Evolutionary conservation across 2,113 vertebrate species (phyloP).

Genomic region (Otolemur garnettii): DNA sequence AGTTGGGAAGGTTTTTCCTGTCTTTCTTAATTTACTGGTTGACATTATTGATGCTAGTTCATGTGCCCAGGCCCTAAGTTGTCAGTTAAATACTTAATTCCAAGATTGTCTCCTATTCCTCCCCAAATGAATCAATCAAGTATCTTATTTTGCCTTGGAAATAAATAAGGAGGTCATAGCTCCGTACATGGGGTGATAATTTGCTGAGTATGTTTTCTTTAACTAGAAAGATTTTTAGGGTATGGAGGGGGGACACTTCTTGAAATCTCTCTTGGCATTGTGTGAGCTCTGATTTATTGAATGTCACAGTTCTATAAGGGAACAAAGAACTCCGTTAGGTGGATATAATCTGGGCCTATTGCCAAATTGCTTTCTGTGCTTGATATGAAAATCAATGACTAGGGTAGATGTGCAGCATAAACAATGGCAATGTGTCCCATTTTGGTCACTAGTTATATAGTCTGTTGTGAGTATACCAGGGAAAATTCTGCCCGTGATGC

Average conservation of each 20-base stretch:
- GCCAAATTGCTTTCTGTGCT: neutral
- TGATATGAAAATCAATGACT: conserved; percentile 29
- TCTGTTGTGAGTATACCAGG: neutral
- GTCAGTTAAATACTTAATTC: conserved; percentile 64
- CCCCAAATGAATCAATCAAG: neutral
- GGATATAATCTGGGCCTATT: neutral
- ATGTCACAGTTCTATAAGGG: conserved; percentile 35
- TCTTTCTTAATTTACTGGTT: conserved; percentile 27
- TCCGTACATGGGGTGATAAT: neutral
- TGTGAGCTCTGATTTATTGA: conserved; percentile 16
- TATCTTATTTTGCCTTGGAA: neutral
- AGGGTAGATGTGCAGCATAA: neutral
- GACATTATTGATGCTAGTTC: conserved; percentile 6
- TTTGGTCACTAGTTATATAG: neutral
- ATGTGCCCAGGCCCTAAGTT: conserved; percentile 30
- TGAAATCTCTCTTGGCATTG: neutral
- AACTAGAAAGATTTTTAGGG: conserved; percentile 7
- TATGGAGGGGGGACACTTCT: neutral
- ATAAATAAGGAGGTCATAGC: conserved; percentile 43
- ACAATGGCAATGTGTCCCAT: neutral
- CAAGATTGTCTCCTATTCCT: conserved; percentile 6
- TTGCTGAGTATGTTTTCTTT: conserved; percentile 42
- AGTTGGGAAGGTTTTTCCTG: conserved; percentile 72
- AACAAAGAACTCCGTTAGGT: neutral
- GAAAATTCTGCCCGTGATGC: neutral